Base-by-base conservation (phyloP, 2,797 vertebrate genomes). In the Aldrovandia affinis region DNA sequence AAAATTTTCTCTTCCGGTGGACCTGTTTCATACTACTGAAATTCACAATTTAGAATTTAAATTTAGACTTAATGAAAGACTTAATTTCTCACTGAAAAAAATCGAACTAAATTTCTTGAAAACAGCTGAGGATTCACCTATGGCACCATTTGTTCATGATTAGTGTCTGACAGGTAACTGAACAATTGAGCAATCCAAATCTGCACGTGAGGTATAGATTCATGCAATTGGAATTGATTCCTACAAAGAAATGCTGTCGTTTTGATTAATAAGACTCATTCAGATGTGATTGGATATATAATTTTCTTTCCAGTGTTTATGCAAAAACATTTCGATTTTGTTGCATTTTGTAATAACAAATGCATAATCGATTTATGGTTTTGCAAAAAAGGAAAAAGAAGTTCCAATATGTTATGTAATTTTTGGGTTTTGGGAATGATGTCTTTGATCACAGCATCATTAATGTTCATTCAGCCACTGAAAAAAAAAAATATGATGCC, bases 251-350 rank as follows among this genome's bases (percentile, higher is more conserved):
- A 70, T 10, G 12, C 33, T 70, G 30, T 70, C 14, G 36, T 70
- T 70, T 70, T 70, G 65, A 70, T 70, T 70, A 8, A 30, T n/a
- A 70, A 70, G 30, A 4, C 33, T 70, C 65, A 70, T 77, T 77
- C 25, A n/a, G 22, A 39, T 18, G 73, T 20, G 7, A 9, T 25
- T 20, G 25, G 22, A 47, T 6, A 8, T 18, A 77, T 22, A 44
- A 18, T 73, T 36, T 6, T 2, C 20, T 30, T 7, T 39, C 6
- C 2, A 73, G 15, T 15, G 4, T 22, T 61, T 61, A 73, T 73
- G 36, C 68, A 39, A 39, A 73, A 73, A 73, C 47, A 50, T 50
- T 50, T 3, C 3, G 3, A 50, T 50, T 50, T 50, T 50, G 47
- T 50, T 50, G 47, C 47, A 50, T 50, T 50, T 50, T 50, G 3